Percentiles rank a stretch among this genome's conserved stretches.
phyloP scores from a whole-genome alignment of 2,888 invertebrate species.

The Calameuta pallipes region DNA sequence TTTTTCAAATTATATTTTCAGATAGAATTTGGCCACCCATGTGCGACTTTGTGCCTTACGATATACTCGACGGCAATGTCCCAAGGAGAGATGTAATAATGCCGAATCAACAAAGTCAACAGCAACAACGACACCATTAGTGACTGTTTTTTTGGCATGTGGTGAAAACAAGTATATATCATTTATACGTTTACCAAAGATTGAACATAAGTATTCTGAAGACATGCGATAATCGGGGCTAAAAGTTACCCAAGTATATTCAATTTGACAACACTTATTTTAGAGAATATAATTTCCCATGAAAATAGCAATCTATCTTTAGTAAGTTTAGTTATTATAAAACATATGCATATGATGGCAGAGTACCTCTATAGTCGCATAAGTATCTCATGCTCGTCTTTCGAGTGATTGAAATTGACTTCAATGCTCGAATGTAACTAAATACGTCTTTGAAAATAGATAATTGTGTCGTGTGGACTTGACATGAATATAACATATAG shows the following conservation, averaged over 20 bases:
- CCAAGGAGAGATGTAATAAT: conserved; percentile 21
- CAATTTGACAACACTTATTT: conserved; percentile 32
- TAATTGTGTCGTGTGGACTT: background rate
- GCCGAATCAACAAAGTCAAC: conserved; percentile 17
- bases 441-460: background rate
- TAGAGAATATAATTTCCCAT: conserved; percentile 25
- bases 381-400: background rate
- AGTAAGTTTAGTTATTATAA: conserved; percentile 11
- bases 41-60: conserved; percentile 39
- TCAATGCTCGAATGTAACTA: background rate
- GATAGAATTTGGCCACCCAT: conserved; percentile 51
- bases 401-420: background rate
- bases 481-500: background rate
- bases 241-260: conserved; percentile 19
- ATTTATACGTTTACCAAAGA: background rate
- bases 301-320: conserved; percentile 38
- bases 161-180: background rate
- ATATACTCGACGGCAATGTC: conserved; percentile 29
- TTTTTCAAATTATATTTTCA: conserved; percentile 28
- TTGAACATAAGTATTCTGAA: background rate
- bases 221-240: background rate
- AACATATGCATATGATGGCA: conserved; percentile 19
- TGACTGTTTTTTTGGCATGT: background rate
- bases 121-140: conserved; percentile 14
- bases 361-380: background rate